Evolutionary conservation across 1,140 invertebrate species (phyloP).

Genomic region (Drosophila parvula): DNA sequence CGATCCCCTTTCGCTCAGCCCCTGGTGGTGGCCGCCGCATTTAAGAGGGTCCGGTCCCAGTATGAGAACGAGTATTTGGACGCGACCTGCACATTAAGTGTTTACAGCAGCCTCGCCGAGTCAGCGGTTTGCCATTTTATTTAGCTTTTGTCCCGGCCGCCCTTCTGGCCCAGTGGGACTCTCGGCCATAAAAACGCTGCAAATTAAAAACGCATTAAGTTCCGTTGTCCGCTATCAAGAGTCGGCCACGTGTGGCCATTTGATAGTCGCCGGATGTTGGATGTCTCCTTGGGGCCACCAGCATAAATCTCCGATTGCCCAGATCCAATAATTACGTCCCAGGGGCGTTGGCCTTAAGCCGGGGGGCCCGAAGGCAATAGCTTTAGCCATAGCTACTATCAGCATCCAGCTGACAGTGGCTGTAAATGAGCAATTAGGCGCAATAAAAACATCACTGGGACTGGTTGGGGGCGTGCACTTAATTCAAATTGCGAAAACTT

Average conservation of each 20-base stretch:
- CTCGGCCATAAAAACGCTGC: slow-evolving; percentile 58
- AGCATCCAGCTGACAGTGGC: slow-evolving; percentile 20
- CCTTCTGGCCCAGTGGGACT: slow-evolving; percentile 7
- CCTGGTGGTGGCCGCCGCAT: neutral
- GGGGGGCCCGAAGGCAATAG: neutral
- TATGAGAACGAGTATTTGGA: slow-evolving; percentile 29
- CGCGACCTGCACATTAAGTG: slow-evolving; percentile 57
- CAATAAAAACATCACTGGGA: slow-evolving; percentile 69
- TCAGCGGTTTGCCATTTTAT: slow-evolving; percentile 58
- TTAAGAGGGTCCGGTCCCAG: slow-evolving; percentile 1
- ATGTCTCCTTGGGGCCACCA: slow-evolving; percentile 2
- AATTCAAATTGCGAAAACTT: slow-evolving; percentile 79
- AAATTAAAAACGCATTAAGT: slow-evolving; percentile 76
- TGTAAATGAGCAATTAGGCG: slow-evolving; percentile 78
- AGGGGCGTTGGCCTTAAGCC: slow-evolving; percentile 33
- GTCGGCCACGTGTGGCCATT: slow-evolving; percentile 55
- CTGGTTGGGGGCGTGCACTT: slow-evolving; percentile 49
- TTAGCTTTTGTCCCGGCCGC: slow-evolving; percentile 11
- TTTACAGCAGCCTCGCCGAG: slow-evolving; percentile 42
- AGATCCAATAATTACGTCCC: slow-evolving; percentile 58
- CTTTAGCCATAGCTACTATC: neutral
- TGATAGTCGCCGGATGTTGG: slow-evolving; percentile 32
- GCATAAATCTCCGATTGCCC: slow-evolving; percentile 48
- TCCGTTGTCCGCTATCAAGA: slow-evolving; percentile 48
- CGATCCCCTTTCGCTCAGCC: neutral